A percentile compares a stretch with the other conserved stretches of the same genome.
Conservation (phyloP, 2,888 invertebrate genomes). For the Julus scanicus region DNA sequence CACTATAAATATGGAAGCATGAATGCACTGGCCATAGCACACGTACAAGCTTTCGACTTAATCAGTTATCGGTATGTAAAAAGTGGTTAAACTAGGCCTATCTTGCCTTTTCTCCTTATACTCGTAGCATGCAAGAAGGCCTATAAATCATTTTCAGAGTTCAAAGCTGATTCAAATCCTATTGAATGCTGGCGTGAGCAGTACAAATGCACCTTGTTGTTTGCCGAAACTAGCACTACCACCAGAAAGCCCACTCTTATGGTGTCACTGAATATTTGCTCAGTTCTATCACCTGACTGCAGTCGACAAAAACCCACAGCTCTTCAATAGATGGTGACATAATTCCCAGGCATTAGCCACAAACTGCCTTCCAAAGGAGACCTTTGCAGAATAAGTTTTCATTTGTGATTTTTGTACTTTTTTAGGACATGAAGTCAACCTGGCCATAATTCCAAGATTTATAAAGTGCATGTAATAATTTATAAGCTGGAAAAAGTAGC, state of each 20-base stretch:
- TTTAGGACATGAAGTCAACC: constrained; percentile 22
- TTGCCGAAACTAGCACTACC: background rate
- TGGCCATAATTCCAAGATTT: constrained; percentile 2
- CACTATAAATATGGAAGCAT: background rate
- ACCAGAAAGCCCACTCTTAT: background rate
- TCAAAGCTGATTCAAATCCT: constrained; percentile 31
- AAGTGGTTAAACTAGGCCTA: constrained; percentile 6
- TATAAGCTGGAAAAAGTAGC: background rate
- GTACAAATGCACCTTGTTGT: constrained; percentile 30
- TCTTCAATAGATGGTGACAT: constrained; percentile 10
- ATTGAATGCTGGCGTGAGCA: background rate
- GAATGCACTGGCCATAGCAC: background rate
- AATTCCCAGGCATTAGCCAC: constrained; percentile 34
- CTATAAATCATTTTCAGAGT: constrained; percentile 34
- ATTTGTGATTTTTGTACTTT: constrained; percentile 23
- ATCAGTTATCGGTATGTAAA: background rate
- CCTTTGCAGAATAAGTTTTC: constrained; percentile 2
- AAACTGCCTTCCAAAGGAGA: background rate
- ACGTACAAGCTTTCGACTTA: background rate
- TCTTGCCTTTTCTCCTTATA: background rate
- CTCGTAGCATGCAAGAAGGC: background rate
- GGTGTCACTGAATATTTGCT: constrained; percentile 38
- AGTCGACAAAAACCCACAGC: background rate
- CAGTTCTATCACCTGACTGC: background rate
- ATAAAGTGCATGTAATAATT: constrained; percentile 22